Conservation (phyloP, 64 coral and sea anemone genomes). For the Stichodactyla helianthus region DNA sequence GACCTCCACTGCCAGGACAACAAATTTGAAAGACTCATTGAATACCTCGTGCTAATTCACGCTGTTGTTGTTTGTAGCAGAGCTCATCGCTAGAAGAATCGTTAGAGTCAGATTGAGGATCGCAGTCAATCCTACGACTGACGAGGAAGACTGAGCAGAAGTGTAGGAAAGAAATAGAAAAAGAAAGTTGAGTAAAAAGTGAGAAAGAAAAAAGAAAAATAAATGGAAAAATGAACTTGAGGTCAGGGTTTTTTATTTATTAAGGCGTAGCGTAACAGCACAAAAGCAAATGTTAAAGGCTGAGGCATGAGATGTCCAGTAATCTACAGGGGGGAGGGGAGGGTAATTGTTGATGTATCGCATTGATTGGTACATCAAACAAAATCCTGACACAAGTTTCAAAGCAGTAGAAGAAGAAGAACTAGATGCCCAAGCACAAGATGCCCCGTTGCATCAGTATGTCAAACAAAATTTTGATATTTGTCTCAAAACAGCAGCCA, state of each 20-base stretch:
- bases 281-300: too few species aligned
- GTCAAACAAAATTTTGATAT: too few species aligned
- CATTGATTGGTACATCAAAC: too few species aligned
- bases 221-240: neutral
- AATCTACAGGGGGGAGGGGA: too few species aligned
- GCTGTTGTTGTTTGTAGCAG: conserved; percentile 8
- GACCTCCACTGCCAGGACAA: too few species aligned
- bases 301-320: too few species aligned
- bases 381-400: too few species aligned
- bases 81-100: neutral
- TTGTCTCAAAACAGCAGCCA: neutral
- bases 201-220: neutral
- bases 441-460: too few species aligned
- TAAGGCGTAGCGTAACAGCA: too few species aligned
- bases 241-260: neutral
- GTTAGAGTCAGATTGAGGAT: conserved; percentile 5
- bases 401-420: too few species aligned
- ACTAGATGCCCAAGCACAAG: too few species aligned
- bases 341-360: too few species aligned
- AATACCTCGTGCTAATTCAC: conserved; percentile 1
- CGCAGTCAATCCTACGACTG: neutral
- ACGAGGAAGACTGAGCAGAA: neutral
- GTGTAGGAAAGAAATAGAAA: neutral
- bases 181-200: neutral
- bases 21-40: neutral